Evolutionary conservation across 2,888 invertebrate species (phyloP).

Genomic region (Podabrus alpinus): DNA sequence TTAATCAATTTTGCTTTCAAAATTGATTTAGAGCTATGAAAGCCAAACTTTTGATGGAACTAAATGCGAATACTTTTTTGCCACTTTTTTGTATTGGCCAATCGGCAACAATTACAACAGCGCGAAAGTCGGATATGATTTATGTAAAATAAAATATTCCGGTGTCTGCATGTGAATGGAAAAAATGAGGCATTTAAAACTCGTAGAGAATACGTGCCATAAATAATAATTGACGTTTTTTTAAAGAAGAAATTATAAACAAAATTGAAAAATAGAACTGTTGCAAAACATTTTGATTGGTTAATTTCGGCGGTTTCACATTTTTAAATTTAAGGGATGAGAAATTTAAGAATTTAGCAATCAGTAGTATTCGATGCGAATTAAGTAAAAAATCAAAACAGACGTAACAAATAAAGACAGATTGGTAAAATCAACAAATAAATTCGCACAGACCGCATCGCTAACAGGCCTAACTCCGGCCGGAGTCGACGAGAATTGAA

Average conservation of each 20-base stretch:
- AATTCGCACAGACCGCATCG: constrained; percentile 38
- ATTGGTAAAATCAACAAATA: constrained; percentile 36
- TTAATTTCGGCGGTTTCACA: too few species aligned
- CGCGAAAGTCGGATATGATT: neutral
- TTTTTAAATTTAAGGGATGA: neutral
- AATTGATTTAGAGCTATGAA: neutral
- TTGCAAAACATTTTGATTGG: neutral
- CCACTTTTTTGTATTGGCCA: neutral
- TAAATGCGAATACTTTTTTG: neutral
- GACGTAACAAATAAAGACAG: constrained; percentile 38
- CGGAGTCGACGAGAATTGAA: constrained; percentile 36
- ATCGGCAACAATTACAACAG: neutral
- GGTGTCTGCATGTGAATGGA: constrained; percentile 4
- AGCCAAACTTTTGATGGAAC: neutral
- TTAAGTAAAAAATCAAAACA: constrained; percentile 31
- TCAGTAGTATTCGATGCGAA: constrained; percentile 16
- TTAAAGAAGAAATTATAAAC: neutral
- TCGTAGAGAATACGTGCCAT: constrained; percentile 1
- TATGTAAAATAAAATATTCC: constrained; percentile 4
- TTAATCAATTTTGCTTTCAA: neutral
- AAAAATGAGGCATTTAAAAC: constrained; percentile 4
- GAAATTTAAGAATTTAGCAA: neutral
- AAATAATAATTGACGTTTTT: constrained; percentile 5
- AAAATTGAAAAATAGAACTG: neutral
- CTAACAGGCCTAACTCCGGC: constrained; percentile 35